These are phyloP conservation scores for Lamellibrachia luymesi DNA, from an alignment of 1,140 invertebrate genomes.

Conservation along the genomic window DNA sequence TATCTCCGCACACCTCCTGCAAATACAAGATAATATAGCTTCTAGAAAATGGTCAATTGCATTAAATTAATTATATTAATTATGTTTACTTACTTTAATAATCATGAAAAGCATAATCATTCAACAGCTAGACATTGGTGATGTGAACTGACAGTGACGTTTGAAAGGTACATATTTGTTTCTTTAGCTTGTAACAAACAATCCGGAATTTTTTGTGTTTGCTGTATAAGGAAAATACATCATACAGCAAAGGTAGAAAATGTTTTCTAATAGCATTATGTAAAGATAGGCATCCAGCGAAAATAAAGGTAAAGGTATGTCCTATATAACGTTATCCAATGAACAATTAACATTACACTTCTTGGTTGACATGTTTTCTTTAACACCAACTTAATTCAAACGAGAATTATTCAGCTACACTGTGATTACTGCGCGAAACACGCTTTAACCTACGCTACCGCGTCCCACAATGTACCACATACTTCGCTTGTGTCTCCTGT, in stretches of 20 bases:
- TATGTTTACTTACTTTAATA: not conserved
- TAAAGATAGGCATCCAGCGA: not conserved
- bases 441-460: not conserved
- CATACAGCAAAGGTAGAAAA: not conserved
- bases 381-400: not conserved
- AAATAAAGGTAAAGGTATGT: not conserved
- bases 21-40: not conserved
- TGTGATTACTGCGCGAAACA: not conserved
- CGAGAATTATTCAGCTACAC: not conserved
- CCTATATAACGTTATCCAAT: not conserved
- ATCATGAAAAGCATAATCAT: not conserved
- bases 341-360: no score
- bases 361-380: not conserved
- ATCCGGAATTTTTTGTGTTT: not conserved
- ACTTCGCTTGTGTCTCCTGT: conserved; percentile 1
- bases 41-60: not conserved
- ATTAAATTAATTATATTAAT: not conserved
- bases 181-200: not conserved
- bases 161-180: not conserved
- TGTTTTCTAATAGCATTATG: not conserved
- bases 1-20: conserved; percentile 11
- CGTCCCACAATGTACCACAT: not conserved
- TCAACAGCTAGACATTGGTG: not conserved
- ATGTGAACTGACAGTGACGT: no score
- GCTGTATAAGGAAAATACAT: not conserved